These are phyloP conservation scores for Triops cancriformis DNA, from an alignment of 1,140 invertebrate species.

Conservation along the genomic window DNA sequence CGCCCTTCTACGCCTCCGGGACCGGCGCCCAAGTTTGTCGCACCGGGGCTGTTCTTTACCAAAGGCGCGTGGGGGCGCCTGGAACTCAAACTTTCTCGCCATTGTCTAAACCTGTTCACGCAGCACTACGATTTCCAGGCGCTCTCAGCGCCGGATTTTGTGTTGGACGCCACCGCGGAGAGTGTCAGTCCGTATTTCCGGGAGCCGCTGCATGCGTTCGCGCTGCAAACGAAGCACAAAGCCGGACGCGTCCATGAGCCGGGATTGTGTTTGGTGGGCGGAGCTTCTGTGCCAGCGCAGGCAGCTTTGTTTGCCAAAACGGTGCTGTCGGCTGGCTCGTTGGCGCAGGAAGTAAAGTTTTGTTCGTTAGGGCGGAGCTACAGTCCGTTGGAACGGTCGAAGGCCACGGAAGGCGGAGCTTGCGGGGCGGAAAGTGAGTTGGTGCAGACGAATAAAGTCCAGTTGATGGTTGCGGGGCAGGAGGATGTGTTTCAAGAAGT, in stretches of 20 bases:
- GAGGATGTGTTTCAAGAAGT: conserved; percentile 42
- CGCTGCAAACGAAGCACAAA: conserved; percentile 43
- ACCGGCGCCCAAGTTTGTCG: conserved; percentile 24
- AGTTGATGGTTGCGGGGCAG: conserved; percentile 43
- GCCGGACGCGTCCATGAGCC: conserved; percentile 41
- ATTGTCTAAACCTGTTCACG: conserved; percentile 43
- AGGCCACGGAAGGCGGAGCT: too few relatives aligned
- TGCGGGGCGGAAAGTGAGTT: conserved; percentile 23
- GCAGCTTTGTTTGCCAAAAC: conserved; percentile 53
- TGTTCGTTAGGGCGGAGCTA: conserved; percentile 55
- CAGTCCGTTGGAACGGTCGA: conserved; percentile 38
- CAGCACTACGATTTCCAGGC: conserved; percentile 43
- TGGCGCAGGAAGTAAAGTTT: conserved; percentile 48
- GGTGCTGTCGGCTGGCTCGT: conserved; percentile 40
- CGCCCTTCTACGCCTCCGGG: conserved; percentile 33
- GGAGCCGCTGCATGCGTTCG: conserved; percentile 45
- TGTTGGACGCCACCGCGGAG: conserved; percentile 55
- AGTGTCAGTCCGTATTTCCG: conserved; percentile 52
- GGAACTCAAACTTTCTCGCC: conserved; percentile 51
- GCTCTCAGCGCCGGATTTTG: conserved; percentile 57
- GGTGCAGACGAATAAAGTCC: conserved; percentile 31
- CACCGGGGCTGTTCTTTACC: background rate
- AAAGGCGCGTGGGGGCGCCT: conserved; percentile 51
- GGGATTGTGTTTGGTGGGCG: conserved; percentile 55
- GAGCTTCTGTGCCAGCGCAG: conserved; percentile 51